Evolutionary conservation across 2,888 invertebrate genomes (phyloP).

Genomic region (Colostygia pectinataria): DNA sequence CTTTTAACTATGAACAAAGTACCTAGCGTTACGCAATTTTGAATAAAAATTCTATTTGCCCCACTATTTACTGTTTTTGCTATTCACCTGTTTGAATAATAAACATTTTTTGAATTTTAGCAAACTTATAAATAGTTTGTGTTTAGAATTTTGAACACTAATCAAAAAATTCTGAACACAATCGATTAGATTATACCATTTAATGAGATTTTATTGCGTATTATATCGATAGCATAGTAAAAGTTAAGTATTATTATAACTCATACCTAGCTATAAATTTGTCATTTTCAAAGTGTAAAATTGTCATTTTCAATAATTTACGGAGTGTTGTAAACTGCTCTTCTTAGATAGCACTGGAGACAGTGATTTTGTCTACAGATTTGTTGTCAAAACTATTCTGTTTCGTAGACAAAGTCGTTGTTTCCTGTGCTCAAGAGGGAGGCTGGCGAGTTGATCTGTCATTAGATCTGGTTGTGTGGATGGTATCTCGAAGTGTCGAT

Average conservation of each 20-base stretch:
- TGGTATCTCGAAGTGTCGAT: slow-evolving; percentile 71
- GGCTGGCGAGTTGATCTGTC: slow-evolving; percentile 40
- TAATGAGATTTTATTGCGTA: slow-evolving; percentile 72
- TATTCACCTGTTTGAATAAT: slow-evolving; percentile 59
- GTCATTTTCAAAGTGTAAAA: slow-evolving; percentile 68
- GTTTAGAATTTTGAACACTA: slow-evolving; percentile 60
- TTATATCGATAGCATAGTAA: slow-evolving; percentile 69
- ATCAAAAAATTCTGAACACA: slow-evolving; percentile 51
- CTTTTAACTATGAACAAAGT: background rate
- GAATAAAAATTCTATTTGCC: slow-evolving; percentile 47
- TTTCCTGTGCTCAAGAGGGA: no score
- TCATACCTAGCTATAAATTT: slow-evolving; percentile 65
- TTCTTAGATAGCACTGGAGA: no score
- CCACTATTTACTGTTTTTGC: slow-evolving; percentile 61
- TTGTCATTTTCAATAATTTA: slow-evolving; percentile 61
- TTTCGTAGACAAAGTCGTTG: no score
- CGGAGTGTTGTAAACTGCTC: slow-evolving; percentile 42
- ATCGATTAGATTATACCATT: slow-evolving; percentile 36
- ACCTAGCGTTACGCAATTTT: slow-evolving; percentile 28
- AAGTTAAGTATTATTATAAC: slow-evolving; percentile 44
- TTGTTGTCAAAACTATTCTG: no score
- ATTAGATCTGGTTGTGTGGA: slow-evolving; percentile 45
- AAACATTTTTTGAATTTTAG: slow-evolving; percentile 7
- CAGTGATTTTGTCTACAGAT: no score
- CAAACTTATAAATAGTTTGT: no score